Base-by-base conservation (phyloP, 2,797 vertebrate species). In the Oryzias dopingdopingensis region DNA sequence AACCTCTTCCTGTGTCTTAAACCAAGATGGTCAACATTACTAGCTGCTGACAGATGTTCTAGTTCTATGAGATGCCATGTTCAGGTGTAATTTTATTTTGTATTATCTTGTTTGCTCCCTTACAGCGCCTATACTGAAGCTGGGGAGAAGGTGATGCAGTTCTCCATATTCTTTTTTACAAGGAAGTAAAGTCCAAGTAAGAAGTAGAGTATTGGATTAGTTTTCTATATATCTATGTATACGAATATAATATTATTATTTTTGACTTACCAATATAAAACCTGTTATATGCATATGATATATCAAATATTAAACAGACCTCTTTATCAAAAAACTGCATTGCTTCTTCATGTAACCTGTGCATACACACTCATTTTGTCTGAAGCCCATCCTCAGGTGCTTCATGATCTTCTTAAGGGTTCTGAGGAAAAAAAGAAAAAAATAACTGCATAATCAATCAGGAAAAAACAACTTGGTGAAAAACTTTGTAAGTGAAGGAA, bases 131-230 rank as follows among this genome's bases (percentile, higher is more conserved):
- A 86, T 89, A 90, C 72, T 79, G 59, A 86, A 86, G 87, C 87
- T 86, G 78, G 81, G 74, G 80, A 85, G 81, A 77, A 72, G 67
- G 80, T 80, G 83, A 83, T 86, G 66, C 40, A 57, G 83, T 88
- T 86, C 80, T 90, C 84, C 76, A 88, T 90, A 81, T 90, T 85
- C 73, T 87, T 83, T 89, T 92, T 88, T 90, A 91, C 82, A 83
- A 86, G 78, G 70, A 89, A 88, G 80, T 86, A 75, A 85, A 85
- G 83, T 90, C 66, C 80, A 88, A 85, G 86, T 88, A 85, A 81
- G 88, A 86, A 86, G 89, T 90, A 91, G 88, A 88, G 84, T 83
- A 90, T 87, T 90, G 87, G 87, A 92, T 92, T 92, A 92, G 90
- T 92, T 92, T 92, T 92, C 79, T 92, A 91, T 91, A 90, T 90